Percentiles rank a stretch among this genome's conserved stretches.
Evolutionary conservation across 2,888 invertebrate genomes (phyloP).

Genomic region (Leucoma salicis): DNA sequence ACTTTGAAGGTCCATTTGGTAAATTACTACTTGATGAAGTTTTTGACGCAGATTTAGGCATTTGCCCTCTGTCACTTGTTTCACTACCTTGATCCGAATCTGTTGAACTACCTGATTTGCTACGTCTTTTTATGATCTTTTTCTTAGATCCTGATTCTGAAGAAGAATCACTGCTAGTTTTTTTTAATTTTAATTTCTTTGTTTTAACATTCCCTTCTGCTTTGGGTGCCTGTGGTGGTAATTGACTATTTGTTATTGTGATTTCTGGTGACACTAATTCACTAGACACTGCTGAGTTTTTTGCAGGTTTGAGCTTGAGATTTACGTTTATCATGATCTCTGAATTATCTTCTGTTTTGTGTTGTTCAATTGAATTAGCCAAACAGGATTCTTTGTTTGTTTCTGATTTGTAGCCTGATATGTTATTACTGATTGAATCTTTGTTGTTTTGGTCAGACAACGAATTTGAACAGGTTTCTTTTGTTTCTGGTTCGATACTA

Average conservation of each 20-base stretch:
- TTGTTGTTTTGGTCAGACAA: constrained; percentile 38
- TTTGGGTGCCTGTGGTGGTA: constrained; percentile 78
- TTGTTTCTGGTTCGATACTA: constrained; percentile 59
- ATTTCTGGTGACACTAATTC: constrained; percentile 70
- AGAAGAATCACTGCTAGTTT: constrained; percentile 65
- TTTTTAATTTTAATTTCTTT: constrained; percentile 66
- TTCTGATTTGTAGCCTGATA: constrained; percentile 37
- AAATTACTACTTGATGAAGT: constrained; percentile 49
- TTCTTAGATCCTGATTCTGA: constrained; percentile 64
- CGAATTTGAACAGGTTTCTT: constrained; percentile 44
- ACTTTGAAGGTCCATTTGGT: constrained; percentile 52
- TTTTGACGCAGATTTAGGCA: constrained; percentile 48
- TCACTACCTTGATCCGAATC: constrained; percentile 67
- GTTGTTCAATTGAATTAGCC: constrained; percentile 53
- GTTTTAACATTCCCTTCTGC: constrained; percentile 54
- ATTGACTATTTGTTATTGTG: constrained; percentile 65
- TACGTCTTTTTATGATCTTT: constrained; percentile 66
- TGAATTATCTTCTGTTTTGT: constrained; percentile 64
- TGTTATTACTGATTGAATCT: constrained; percentile 29
- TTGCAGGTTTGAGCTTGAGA: constrained; percentile 67
- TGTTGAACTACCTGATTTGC: constrained; percentile 71
- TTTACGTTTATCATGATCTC: constrained; percentile 74
- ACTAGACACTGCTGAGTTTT: constrained; percentile 50
- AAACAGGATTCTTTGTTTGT: constrained; percentile 49
- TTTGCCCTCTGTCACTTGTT: constrained; percentile 43